These are phyloP conservation scores for Oostethus manadensis DNA, from an alignment of 2,113 vertebrate genomes.

Conservation along the genomic window DNA sequence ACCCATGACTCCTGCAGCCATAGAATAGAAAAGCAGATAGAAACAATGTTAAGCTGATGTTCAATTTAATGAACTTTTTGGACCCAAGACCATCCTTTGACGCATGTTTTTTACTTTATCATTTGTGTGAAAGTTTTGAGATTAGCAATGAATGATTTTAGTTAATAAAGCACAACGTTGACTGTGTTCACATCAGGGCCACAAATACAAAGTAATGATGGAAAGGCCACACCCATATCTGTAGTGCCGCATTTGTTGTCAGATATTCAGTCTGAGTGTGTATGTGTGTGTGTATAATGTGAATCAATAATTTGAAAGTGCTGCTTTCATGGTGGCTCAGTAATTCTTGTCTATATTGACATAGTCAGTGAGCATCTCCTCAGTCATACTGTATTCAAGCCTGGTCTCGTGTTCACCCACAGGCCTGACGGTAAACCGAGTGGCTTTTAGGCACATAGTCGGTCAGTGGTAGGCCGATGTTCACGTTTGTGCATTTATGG, in stretches of 20 bases:
- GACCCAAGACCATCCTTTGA: too few species aligned
- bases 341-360: neutral
- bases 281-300: constrained; percentile 3
- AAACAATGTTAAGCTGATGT: too few species aligned
- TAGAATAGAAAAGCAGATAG: too few species aligned
- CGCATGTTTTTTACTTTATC: neutral
- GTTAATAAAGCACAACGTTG: neutral
- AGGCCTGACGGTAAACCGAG: too few species aligned
- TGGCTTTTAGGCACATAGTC: too few species aligned
- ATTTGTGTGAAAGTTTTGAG: neutral
- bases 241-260: constrained; percentile 56
- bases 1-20: too few species aligned
- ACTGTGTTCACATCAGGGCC: neutral
- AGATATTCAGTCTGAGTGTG: constrained; percentile 32
- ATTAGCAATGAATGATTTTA: neutral
- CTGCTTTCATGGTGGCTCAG: constrained; percentile 4
- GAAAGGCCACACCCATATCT: constrained; percentile 46
- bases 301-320: neutral
- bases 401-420: too few species aligned
- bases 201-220: constrained; percentile 4
- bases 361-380: neutral
- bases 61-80: too few species aligned
- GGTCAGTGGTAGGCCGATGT: too few species aligned
- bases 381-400: neutral
- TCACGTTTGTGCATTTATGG: too few species aligned